Percentiles rank a stretch among this genome's conserved stretches.
These are phyloP conservation scores for Zeuzera pyrina DNA, from an alignment of 2,888 invertebrate genomes.

Conservation along the genomic window DNA sequence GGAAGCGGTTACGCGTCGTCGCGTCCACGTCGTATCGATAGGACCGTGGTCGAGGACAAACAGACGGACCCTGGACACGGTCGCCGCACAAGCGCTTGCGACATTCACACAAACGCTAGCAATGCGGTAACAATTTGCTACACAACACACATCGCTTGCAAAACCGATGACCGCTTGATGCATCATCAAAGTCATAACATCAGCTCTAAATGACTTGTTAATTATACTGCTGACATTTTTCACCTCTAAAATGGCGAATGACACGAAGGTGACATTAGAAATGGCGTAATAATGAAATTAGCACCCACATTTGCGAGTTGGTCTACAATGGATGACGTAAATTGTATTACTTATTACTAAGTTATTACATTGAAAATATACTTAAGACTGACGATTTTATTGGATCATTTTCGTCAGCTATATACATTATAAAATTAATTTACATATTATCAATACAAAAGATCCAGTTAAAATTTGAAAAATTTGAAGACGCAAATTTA, in stretches of 20 bases:
- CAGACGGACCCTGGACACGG: too few species aligned
- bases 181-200: slow-evolving; percentile 7
- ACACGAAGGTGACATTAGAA: slow-evolving; percentile 38
- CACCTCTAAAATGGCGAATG: slow-evolving; percentile 28
- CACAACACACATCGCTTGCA: slow-evolving; percentile 9
- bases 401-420: too few species aligned
- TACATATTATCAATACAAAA: too few species aligned
- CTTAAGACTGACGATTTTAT: too few species aligned
- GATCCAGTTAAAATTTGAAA: too few species aligned
- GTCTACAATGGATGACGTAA: slow-evolving; percentile 1
- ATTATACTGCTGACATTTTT: slow-evolving; percentile 18
- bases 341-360: not conserved
- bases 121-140: slow-evolving; percentile 17
- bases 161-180: slow-evolving; percentile 4
- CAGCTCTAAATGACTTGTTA: not conserved
- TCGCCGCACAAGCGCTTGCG: slow-evolving; percentile 29
- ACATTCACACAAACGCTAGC: slow-evolving; percentile 34
- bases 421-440: too few species aligned
- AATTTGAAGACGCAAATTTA: too few species aligned
- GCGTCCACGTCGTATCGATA: slow-evolving; percentile 22
- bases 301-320: slow-evolving; percentile 33
- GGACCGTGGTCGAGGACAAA: slow-evolving; percentile 50
- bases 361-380: slow-evolving; percentile 1
- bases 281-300: slow-evolving; percentile 31
- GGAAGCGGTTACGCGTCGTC: slow-evolving; percentile 57